A percentile compares a stretch with the other conserved stretches of the same genome.
These are phyloP conservation scores for Drosophila gaucha DNA, from an alignment of 2,888 invertebrate species.

Conservation along the genomic window DNA sequence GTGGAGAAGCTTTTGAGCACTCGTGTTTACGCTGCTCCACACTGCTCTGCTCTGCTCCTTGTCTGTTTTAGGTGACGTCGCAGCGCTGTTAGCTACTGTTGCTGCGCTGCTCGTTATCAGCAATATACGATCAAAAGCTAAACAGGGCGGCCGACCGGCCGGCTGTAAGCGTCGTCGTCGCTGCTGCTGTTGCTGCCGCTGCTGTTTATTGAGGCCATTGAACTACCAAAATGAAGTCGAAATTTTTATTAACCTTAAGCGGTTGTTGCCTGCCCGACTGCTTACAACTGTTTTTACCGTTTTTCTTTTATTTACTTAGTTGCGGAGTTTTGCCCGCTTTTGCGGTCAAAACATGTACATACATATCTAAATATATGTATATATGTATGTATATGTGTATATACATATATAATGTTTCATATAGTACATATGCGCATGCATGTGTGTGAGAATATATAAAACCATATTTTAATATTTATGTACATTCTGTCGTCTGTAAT, in stretches of 20 bases:
- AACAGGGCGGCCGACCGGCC: constrained; percentile 21
- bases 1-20: constrained; percentile 21
- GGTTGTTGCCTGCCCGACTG: constrained; percentile 46
- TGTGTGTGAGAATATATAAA: constrained; percentile 7
- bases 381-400: not conserved
- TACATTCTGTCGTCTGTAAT: not conserved
- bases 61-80: constrained; percentile 12
- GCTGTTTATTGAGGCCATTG: constrained; percentile 65
- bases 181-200: constrained; percentile 29
- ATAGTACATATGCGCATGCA: not conserved
- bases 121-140: constrained; percentile 61
- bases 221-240: constrained; percentile 63
- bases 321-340: constrained; percentile 42
- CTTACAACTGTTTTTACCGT: constrained; percentile 77
- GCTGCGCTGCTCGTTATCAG: constrained; percentile 60
- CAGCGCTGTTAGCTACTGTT: constrained; percentile 20
- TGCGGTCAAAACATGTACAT: constrained; percentile 41
- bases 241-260: constrained; percentile 64
- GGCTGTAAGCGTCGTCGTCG: constrained; percentile 46
- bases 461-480: not conserved
- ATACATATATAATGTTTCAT: not conserved
- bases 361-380: not conserved
- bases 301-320: constrained; percentile 55
- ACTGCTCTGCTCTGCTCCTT: not conserved
- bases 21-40: not conserved